Evolutionary conservation across 2,888 invertebrate genomes (phyloP).

Genomic region (Blastobasis lacticolella): DNA sequence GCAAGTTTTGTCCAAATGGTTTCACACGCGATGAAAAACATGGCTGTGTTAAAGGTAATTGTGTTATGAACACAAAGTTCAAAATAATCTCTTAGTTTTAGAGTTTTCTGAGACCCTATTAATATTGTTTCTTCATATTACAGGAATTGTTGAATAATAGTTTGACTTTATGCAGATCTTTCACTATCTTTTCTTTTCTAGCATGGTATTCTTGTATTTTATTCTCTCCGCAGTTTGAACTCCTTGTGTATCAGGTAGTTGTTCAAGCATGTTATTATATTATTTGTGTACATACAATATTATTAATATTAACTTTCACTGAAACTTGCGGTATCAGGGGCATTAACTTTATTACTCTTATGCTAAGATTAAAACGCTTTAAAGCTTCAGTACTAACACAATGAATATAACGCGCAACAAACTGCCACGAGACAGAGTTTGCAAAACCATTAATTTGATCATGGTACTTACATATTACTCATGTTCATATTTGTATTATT

Average conservation of each 20-base stretch:
- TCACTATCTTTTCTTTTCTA: slow-evolving; percentile 61
- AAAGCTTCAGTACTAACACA: slow-evolving; percentile 48
- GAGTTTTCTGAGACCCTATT: slow-evolving; percentile 60
- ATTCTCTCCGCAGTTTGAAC: slow-evolving; percentile 62
- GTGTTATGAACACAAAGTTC: slow-evolving; percentile 36
- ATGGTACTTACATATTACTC: no score
- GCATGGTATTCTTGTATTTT: slow-evolving; percentile 53
- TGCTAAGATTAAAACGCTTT: slow-evolving; percentile 33
- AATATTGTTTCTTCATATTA: slow-evolving; percentile 71
- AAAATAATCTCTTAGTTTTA: slow-evolving; percentile 47
- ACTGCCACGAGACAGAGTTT: slow-evolving; percentile 71
- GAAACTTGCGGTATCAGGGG: slow-evolving; percentile 49
- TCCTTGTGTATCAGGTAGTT: slow-evolving; percentile 66
- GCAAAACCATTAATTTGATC: slow-evolving; percentile 33
- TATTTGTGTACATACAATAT: slow-evolving; percentile 53
- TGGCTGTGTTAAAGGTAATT: slow-evolving; percentile 97
- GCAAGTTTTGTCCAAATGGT: slow-evolving; percentile 96
- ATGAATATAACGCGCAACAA: slow-evolving; percentile 41
- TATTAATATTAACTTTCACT: slow-evolving; percentile 36
- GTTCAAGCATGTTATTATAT: slow-evolving; percentile 50
- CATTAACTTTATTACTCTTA: slow-evolving; percentile 32
- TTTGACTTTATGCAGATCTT: slow-evolving; percentile 65
- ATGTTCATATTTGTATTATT: no score
- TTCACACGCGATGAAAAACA: slow-evolving; percentile 93
- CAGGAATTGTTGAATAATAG: slow-evolving; percentile 70